Evolutionary conservation across 2,797 vertebrate genomes (phyloP).

Genomic region (Sciaenops ocellatus): DNA sequence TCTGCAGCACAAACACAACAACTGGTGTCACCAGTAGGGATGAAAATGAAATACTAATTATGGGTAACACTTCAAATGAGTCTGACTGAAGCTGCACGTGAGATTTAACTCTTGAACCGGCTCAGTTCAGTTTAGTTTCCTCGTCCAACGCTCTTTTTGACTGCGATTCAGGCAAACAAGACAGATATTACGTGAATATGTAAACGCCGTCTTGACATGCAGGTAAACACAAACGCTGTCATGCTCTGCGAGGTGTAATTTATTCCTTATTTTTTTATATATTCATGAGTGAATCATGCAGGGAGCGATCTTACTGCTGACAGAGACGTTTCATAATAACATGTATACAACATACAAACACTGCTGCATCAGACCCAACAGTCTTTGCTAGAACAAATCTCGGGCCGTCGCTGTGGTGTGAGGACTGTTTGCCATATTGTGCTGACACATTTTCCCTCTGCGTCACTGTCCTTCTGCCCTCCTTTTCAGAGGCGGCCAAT

Average conservation of each 20-base stretch:
- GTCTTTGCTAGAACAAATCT: slow-evolving; percentile 58
- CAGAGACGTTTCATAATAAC: slow-evolving; percentile 39
- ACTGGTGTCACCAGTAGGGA: background rate
- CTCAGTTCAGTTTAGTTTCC: background rate
- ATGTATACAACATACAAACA: slow-evolving; percentile 17
- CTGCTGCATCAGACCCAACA: slow-evolving; percentile 35
- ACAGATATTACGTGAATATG: background rate
- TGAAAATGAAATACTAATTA: background rate
- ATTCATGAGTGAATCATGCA: slow-evolving; percentile 11
- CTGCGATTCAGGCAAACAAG: slow-evolving; percentile 22
- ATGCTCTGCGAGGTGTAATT: background rate
- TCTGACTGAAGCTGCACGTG: slow-evolving; percentile 23
- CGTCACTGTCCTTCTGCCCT: slow-evolving; percentile 72
- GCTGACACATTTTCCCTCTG: slow-evolving; percentile 72
- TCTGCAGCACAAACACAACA: slow-evolving; percentile 65
- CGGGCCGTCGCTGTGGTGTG: slow-evolving; percentile 47
- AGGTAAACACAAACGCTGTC: background rate
- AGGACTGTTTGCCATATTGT: slow-evolving; percentile 71
- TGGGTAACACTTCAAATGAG: background rate
- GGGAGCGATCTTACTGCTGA: slow-evolving; percentile 19
- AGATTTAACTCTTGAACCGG: slow-evolving; percentile 18
- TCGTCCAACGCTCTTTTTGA: background rate
- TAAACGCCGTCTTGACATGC: background rate
- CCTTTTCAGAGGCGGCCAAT: slow-evolving; percentile 55
- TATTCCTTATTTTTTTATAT: slow-evolving; percentile 6